phyloP scores from a whole-genome alignment of 2,113 vertebrate species.

The Antechinus stuartii region DNA sequence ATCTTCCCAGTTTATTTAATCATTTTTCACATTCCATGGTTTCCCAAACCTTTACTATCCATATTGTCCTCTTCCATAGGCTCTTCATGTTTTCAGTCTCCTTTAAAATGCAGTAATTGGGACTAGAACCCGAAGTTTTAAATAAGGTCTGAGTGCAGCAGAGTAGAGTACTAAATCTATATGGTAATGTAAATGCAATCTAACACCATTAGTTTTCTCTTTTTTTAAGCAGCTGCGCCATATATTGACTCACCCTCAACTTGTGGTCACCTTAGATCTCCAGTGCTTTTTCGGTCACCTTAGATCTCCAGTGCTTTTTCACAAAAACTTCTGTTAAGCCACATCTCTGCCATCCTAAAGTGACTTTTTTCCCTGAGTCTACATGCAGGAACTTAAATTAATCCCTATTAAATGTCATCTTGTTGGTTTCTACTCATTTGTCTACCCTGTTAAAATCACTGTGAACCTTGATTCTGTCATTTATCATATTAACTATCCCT shows the following conservation, averaged over 20 bases:
- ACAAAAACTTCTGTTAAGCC: not conserved
- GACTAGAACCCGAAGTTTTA: not conserved
- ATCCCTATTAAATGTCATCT: not conserved
- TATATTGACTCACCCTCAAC: not conserved
- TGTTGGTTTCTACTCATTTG: not conserved
- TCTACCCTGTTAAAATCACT: not conserved
- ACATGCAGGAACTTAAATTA: not conserved
- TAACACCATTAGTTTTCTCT: not conserved
- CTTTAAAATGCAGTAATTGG: not conserved
- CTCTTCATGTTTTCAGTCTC: not conserved
- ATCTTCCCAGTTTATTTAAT: not conserved
- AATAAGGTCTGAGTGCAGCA: not conserved
- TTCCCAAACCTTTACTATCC: not conserved
- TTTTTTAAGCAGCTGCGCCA: not conserved
- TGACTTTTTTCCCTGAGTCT: not conserved
- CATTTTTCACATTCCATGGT: not conserved
- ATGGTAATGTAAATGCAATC: not conserved
- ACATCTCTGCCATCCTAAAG: not conserved
- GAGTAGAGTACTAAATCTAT: not conserved
- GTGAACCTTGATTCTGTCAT: conserved; percentile 2
- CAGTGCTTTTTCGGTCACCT: not conserved
- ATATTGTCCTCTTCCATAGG: not conserved
- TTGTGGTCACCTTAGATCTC: not conserved
- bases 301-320: not conserved
- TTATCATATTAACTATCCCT: not conserved